Conservation (phyloP, 35 echinoderm and acorn worm species). For the Patiria miniata region DNA sequence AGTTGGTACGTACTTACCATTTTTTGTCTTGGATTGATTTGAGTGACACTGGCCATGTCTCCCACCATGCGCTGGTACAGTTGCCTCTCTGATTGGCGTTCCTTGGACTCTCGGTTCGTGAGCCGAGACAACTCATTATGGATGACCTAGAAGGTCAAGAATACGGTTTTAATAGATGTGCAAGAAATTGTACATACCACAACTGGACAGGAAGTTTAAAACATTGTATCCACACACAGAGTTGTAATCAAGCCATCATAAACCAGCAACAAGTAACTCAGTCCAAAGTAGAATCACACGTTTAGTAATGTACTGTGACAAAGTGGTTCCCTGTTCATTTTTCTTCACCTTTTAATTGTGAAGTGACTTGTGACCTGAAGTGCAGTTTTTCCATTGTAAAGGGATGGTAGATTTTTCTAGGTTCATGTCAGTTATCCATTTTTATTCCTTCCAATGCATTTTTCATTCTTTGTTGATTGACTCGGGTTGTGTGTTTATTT, state of each 20-base stretch:
- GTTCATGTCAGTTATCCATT: too few species aligned
- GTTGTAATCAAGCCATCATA: not conserved
- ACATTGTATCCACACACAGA: not conserved
- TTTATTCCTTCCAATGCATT: too few species aligned
- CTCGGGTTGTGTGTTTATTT: too few species aligned
- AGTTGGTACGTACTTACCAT: not conserved
- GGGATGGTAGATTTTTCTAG: too few species aligned
- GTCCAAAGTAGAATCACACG: too few species aligned
- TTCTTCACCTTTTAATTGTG: too few species aligned
- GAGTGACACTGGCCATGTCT: slow-evolving; percentile 81
- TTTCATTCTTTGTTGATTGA: too few species aligned
- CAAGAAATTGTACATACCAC: not conserved
- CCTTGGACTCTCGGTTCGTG: slow-evolving; percentile 45
- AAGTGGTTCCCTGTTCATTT: too few species aligned
- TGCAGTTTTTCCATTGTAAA: too few species aligned
- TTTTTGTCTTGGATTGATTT: not conserved
- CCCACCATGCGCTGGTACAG: slow-evolving; percentile 92
- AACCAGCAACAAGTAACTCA: not conserved
- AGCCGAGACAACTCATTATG: slow-evolving; percentile 92
- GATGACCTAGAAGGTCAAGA: slow-evolving; percentile 61
- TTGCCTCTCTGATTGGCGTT: slow-evolving; percentile 68
- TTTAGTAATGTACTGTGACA: too few species aligned
- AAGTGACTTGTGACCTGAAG: too few species aligned
- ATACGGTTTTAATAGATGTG: too few species aligned
- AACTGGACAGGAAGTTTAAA: not conserved